Base-by-base conservation (phyloP, 2,113 vertebrate species). In the Phainopepla nitens region DNA sequence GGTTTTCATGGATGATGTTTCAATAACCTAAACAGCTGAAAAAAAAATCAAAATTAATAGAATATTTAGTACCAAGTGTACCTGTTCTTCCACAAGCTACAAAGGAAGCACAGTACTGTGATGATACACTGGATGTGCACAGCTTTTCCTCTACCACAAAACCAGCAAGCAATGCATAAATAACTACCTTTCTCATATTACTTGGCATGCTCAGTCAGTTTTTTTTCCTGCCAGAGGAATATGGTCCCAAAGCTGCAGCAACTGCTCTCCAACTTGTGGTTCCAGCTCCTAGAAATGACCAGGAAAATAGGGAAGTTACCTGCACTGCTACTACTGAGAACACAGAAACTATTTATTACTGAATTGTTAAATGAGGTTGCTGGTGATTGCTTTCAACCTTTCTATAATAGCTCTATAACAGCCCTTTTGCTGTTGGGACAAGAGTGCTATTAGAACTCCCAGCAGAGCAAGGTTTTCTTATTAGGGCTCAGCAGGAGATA, bases 191-290 rank as follows among this genome's bases (percentile, higher is more conserved):
- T 77, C 61, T 25, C n/a, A 51, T 84, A 39, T 78, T 25, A 51
- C 10, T 66, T 58, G 71, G 81, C 60, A 70, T 54, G 49, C 20
- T 98, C 89, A 98, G 31, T 97, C 95, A 82, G 88, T 42, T 31
- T 93, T 97, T 97, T 96, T 97, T 58, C 96, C 97, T 93, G 95
- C 72, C 65, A 95, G 15, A 65, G 97, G 95, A 96, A 97, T 88
- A 64, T 29, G 90, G 50, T 99, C 98, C 99, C 99, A 99, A 81
- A 99, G 97, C 65, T 98, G 97, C 61, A 99, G 83, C 90, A 99
- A 96, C 92, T 99, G 98, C 78, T 98, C 97, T 77, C 98, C 99
- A 88, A 98, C 97, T 73, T 98, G 98, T 20, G 99, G 98, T 92
- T 99, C 99, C 85, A 99, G 94, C 89, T 99, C 99, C 99, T 99